Base-by-base conservation (phyloP, 2,797 vertebrate species). In the Haliaeetus albicilla region DNA sequence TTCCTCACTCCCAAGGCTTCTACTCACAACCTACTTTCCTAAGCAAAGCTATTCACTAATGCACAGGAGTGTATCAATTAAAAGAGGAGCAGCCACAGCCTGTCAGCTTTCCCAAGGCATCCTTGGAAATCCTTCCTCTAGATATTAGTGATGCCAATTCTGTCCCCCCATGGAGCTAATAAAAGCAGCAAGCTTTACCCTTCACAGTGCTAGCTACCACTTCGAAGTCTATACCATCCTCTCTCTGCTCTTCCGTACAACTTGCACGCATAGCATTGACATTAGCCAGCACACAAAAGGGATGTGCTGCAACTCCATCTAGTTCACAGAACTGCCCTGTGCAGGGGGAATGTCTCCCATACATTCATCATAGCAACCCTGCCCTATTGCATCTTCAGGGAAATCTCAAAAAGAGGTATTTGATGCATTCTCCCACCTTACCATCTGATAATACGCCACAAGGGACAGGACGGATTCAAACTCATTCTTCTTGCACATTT, bases 381-480 rank as follows among this genome's bases (percentile, higher is more conserved):
- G 46, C 44, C 94, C 82, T 61, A 88, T 11, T 41, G 33, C 35
- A 67, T 31, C 49, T 87, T 77, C 61, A 60, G 25, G 24, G 46
- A 87, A 86, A 87, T 9, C 27, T 94, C 65, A 71, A 60, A 48
- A 83, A 80, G 18, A 54, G 18, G 46, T 3, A 70, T 49, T 8
- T 22, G 17, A 57, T 49, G 78, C 48, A 39, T 74, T 90, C 35
- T 78, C 43, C 24, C 67, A 64, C 63, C 98, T 98, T 98, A 99
- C 99, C 99, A 99, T 99, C 97, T 99, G 99, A 97, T 99, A 99
- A 96, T 99, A 99, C 0, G 99, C 98, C 93, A 99, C 99, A 43
- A 99, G 98, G 39, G 99, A 99, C 84, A 99, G 93, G 71, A 99
- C 98, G 2, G 99, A 99, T 97, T 99, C 99, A 54, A 97, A 99